phyloP scores from a whole-genome alignment of 1,140 invertebrate genomes.

The Hirudo medicinalis region DNA sequence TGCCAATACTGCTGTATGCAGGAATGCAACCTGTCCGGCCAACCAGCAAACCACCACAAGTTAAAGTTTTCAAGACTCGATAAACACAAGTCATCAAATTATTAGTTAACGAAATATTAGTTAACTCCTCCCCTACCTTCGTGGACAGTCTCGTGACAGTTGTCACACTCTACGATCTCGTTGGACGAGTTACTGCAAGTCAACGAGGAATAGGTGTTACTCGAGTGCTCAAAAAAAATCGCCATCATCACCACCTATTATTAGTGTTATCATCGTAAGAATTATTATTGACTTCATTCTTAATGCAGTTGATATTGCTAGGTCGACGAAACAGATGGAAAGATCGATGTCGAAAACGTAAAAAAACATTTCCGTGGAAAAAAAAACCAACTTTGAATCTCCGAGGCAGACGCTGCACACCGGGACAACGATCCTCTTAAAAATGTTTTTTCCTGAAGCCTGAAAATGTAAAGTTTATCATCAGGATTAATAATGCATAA shows the following conservation, averaged over 20 bases:
- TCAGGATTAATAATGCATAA: not conserved
- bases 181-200: slow-evolving; percentile 72
- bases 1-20: too few relatives aligned
- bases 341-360: not conserved
- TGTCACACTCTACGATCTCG: slow-evolving; percentile 92
- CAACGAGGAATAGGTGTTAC: not conserved
- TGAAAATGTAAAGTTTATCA: not conserved
- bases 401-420: slow-evolving; percentile 87
- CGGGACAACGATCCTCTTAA: slow-evolving; percentile 43
- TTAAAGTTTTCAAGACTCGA: too few relatives aligned
- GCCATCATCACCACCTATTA: too few relatives aligned
- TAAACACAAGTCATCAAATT: too few relatives aligned
- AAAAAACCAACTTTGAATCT: slow-evolving; percentile 45
- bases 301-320: too few relatives aligned
- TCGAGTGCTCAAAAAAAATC: not conserved
- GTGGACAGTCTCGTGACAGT: slow-evolving; percentile 85
- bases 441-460: not conserved
- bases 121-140: slow-evolving; percentile 50
- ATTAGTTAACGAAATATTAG: not conserved
- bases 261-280: too few relatives aligned
- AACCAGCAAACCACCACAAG: too few relatives aligned
- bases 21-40: too few relatives aligned
- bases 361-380: not conserved
- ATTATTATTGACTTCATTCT: too few relatives aligned
- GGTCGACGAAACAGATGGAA: not conserved